Base-by-base conservation (phyloP, 2,888 invertebrate species). In the Cryptocephalus moraei region DNA sequence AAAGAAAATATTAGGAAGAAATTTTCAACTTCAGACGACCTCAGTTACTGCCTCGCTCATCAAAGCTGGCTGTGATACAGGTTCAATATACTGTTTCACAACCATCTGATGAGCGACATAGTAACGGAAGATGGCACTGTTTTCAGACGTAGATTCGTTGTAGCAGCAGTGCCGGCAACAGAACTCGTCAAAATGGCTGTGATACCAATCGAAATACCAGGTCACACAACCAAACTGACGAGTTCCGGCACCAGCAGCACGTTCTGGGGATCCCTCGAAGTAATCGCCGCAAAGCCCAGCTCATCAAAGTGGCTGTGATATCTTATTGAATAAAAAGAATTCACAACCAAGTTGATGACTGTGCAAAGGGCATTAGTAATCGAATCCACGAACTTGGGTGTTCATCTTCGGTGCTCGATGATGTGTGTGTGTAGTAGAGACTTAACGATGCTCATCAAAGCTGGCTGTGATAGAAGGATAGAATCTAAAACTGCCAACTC, bases 271-370 rank as follows among this genome's bases (percentile, higher is more conserved):
- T 11, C 12, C 9, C 13, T n/a, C 42, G 22, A 32, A 42, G 31
- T 32, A 14, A 32, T 31, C 33, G n/a, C 42, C 42, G 49, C 53
- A 50, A 58, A 74, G 79, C 81, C 81, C 77, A 85, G 83, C 83
- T 86, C 86, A 87, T 90, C 91, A 91, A 92, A 91, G 88, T 90
- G 91, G 91, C 92, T 92, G 91, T 92, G 92, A 92, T 91, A 91
- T 87, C 91, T 61, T 81, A 47, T 58, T 68, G 71, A 70, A 72
- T 14, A 84, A 55, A 61, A 71, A 71, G 73, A 89, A 83, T 84
- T 85, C 90, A 89, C 90, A 80, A 79, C 87, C 87, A 82, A 83
- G 85, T 90, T 87, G 88, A 86, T 80, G 81, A 80, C 75, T 74
- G 75, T 78, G 81, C 77, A 77, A 75, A 54, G 55, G 48, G 49